Evolutionary conservation across 2,113 vertebrate species (phyloP).

Genomic region (Hippocampus abdominalis): DNA sequence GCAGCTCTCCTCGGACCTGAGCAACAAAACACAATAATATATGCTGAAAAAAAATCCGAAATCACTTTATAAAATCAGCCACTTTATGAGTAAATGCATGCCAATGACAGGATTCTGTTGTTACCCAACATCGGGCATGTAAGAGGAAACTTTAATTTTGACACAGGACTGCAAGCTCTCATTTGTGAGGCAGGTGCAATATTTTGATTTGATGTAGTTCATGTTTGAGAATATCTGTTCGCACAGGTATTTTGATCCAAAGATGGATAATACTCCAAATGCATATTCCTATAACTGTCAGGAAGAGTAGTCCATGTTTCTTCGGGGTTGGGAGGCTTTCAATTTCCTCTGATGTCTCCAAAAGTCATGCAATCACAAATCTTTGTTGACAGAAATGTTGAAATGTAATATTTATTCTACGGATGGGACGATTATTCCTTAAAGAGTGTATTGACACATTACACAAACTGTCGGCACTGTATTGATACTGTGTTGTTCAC

Average conservation of each 20-base stretch:
- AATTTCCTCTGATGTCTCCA: not conserved
- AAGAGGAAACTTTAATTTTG: not conserved
- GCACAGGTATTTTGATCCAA: too few relatives aligned
- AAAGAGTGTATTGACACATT: too few relatives aligned
- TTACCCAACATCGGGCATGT: constrained; percentile 5
- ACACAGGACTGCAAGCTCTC: too few relatives aligned
- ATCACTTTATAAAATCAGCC: not conserved
- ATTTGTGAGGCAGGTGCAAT: too few relatives aligned
- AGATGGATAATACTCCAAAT: constrained; percentile 1
- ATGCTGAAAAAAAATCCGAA: not conserved
- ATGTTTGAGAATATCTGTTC: too few relatives aligned
- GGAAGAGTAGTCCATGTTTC: constrained; percentile 6
- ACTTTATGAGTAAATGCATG: not conserved
- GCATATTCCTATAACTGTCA: not conserved
- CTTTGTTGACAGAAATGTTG: too few relatives aligned
- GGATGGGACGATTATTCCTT: too few relatives aligned
- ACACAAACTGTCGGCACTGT: too few relatives aligned
- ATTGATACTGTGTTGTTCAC: too few relatives aligned
- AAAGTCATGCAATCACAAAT: too few relatives aligned
- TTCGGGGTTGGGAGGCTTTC: not conserved
- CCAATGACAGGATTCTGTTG: constrained; percentile 1
- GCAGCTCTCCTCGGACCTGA: not conserved
- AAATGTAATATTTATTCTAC: too few relatives aligned
- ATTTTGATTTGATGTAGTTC: too few relatives aligned
- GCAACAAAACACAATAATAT: constrained; percentile 2